These are phyloP conservation scores for Atta texana DNA, from an alignment of 1,140 invertebrate species.

Conservation along the genomic window DNA sequence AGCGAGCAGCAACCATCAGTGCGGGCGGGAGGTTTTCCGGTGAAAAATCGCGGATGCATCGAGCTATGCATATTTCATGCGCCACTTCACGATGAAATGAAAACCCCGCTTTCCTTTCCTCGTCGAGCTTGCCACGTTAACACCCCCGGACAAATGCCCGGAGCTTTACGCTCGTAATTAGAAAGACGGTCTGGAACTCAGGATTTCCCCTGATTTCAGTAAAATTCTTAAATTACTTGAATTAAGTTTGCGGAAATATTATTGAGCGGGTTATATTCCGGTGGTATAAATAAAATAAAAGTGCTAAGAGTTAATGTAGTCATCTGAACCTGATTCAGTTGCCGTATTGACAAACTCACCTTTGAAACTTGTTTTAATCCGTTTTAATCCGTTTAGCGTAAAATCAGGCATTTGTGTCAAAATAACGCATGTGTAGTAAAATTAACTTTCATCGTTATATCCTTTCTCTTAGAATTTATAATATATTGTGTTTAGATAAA, in stretches of 20 bases:
- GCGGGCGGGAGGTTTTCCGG: constrained; percentile 22
- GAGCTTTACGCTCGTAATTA: constrained; percentile 42
- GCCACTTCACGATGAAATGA: constrained; percentile 73
- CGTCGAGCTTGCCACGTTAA: constrained; percentile 24
- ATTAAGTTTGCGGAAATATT: constrained; percentile 45
- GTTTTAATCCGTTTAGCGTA: neutral
- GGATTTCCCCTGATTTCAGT: constrained; percentile 8
- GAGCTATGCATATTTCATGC: constrained; percentile 80
- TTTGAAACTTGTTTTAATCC: constrained; percentile 28
- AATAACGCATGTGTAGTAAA: neutral
- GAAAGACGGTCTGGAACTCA: neutral
- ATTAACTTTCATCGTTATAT: neutral
- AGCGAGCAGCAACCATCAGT: constrained; percentile 68
- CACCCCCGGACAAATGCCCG: constrained; percentile 14
- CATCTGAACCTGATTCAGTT: constrained; percentile 17
- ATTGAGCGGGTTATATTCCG: constrained; percentile 10
- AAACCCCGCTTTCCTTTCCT: constrained; percentile 74
- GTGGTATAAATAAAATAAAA: constrained; percentile 39
- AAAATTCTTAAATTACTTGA: constrained; percentile 54
- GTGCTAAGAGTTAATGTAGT: constrained; percentile 1
- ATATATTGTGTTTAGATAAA: neutral
- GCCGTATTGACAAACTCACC: neutral
- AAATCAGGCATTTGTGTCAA: neutral
- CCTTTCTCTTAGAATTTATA: neutral
- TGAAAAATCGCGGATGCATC: constrained; percentile 77